phyloP scores from a whole-genome alignment of 2,888 invertebrate genomes.

The Hemistola chrysoprasaria region DNA sequence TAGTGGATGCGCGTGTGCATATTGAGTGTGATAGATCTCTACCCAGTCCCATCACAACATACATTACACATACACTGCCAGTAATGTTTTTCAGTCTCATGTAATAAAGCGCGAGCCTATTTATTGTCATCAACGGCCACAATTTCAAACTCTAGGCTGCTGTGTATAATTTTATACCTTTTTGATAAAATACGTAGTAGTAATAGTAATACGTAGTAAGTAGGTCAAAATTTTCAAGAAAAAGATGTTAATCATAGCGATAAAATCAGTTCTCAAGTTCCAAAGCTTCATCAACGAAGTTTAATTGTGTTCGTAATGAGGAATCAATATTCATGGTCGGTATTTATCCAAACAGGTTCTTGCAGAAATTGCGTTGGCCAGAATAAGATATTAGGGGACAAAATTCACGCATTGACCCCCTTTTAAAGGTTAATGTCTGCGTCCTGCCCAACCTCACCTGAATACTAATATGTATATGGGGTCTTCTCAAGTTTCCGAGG shows the following conservation, averaged over 20 bases:
- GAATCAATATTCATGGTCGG: slow-evolving; percentile 70
- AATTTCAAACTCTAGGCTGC: no score
- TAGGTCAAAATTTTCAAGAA: no score
- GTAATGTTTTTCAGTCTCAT: no score
- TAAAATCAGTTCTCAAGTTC: background rate
- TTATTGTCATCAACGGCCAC: no score
- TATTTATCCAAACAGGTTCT: slow-evolving; percentile 63
- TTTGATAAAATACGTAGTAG: no score
- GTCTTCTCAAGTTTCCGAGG: slow-evolving; percentile 36
- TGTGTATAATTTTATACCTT: no score
- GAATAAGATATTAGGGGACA: slow-evolving; percentile 77
- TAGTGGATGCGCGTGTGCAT: no score
- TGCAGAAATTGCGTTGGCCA: slow-evolving; percentile 57
- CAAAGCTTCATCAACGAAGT: slow-evolving; percentile 42
- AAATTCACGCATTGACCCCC: slow-evolving; percentile 78
- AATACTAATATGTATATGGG: slow-evolving; percentile 60
- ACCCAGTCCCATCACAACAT: no score
- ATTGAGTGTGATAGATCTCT: no score
- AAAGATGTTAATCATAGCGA: background rate
- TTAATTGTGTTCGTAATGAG: slow-evolving; percentile 59
- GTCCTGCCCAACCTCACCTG: slow-evolving; percentile 60
- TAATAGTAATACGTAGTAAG: no score
- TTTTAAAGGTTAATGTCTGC: slow-evolving; percentile 77
- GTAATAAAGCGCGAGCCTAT: no score
- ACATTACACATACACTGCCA: no score